These are phyloP conservation scores for Pyralis farinalis DNA, from an alignment of 2,888 invertebrate species.

Conservation along the genomic window DNA sequence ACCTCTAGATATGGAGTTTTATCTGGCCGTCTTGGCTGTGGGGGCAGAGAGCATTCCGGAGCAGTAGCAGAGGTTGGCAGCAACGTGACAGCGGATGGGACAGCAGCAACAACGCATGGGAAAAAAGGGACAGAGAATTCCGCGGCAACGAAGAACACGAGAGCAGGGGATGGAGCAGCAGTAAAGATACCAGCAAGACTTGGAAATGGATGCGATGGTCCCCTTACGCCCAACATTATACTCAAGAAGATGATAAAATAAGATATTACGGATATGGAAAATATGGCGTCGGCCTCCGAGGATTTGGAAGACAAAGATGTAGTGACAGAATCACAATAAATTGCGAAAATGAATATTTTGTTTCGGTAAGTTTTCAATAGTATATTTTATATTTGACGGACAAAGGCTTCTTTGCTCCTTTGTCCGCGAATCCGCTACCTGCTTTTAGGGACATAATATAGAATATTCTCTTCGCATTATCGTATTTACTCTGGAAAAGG, in stretches of 20 bases:
- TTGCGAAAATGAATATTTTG: constrained; percentile 91
- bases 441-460: too few relatives aligned
- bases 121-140: not conserved
- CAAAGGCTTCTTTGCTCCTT: too few relatives aligned
- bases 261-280: constrained; percentile 64
- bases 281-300: constrained; percentile 47
- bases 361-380: constrained; percentile 75
- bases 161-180: not conserved
- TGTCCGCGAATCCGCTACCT: too few relatives aligned
- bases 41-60: constrained; percentile 38
- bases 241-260: constrained; percentile 35
- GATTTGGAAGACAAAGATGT: constrained; percentile 76
- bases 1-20: constrained; percentile 65
- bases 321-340: constrained; percentile 89
- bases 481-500: too few relatives aligned
- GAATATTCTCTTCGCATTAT: too few relatives aligned
- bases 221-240: constrained; percentile 66
- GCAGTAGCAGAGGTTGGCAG: constrained; percentile 25
- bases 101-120: not conserved
- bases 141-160: not conserved
- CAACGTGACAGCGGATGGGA: not conserved
- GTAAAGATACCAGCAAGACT: constrained; percentile 10
- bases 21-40: constrained; percentile 68
- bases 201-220: constrained; percentile 49
- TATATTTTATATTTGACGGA: constrained; percentile 1